These are phyloP conservation scores for Cinclus cinclus DNA, from an alignment of 2,113 vertebrate genomes.

Conservation along the genomic window DNA sequence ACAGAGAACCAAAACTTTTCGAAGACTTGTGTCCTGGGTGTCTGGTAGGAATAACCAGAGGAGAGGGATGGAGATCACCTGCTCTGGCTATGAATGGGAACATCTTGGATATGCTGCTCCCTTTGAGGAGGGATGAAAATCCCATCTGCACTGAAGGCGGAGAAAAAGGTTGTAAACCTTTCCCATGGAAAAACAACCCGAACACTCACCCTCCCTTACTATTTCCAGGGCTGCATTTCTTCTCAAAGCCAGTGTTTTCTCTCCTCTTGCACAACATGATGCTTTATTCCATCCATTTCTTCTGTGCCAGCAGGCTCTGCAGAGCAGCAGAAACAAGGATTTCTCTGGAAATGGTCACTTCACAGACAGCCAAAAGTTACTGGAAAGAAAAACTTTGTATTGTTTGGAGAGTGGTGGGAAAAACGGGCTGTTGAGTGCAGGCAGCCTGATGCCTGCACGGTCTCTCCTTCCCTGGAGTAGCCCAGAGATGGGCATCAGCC, in stretches of 20 bases:
- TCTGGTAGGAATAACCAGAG: neutral
- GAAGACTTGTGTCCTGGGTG: neutral
- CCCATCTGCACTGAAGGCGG: neutral
- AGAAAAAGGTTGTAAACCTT: neutral
- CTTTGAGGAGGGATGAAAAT: neutral
- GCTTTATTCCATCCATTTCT: neutral
- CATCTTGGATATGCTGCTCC: fast-evolving
- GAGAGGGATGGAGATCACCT: neutral
- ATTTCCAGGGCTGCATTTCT: neutral
- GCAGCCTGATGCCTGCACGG: neutral
- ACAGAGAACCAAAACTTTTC: neutral
- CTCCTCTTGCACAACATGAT: neutral
- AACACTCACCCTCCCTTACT: neutral
- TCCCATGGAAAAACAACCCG: neutral
- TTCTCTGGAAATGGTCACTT: neutral
- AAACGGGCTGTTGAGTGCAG: neutral
- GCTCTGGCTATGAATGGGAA: neutral
- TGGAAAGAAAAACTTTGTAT: neutral
- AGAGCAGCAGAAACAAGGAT: neutral
- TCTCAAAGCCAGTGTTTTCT: neutral
- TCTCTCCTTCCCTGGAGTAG: neutral
- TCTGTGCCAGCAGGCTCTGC: neutral
- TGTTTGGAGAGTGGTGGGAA: neutral
- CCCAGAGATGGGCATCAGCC: neutral
- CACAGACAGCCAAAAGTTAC: neutral